phyloP scores from a whole-genome alignment of 2,113 vertebrate genomes.

The Pimephales promelas region DNA sequence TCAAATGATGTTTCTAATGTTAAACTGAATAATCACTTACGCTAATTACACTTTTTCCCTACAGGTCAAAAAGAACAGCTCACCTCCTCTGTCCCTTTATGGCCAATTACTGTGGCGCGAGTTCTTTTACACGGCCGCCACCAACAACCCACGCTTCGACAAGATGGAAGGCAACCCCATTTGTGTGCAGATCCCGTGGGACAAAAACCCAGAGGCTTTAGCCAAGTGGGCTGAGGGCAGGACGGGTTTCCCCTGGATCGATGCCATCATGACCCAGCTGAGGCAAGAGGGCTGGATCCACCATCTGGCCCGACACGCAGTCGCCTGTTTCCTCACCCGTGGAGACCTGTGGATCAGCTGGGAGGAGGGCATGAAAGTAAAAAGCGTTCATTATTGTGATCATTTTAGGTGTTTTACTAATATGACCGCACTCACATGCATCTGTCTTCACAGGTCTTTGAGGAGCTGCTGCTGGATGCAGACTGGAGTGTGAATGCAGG shows the following conservation, averaged over 20 bases:
- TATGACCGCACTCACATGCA: not conserved
- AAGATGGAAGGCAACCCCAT: constrained; percentile 99
- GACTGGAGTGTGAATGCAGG: constrained; percentile 98
- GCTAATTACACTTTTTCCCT: constrained; percentile 12
- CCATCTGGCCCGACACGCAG: constrained; percentile 94
- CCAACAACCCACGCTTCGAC: constrained; percentile 97
- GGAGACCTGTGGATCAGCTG: constrained; percentile 98
- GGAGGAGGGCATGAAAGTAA: constrained; percentile 99
- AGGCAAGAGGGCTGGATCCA: constrained; percentile 98
- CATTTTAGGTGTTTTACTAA: no score
- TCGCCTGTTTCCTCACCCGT: constrained; percentile 94
- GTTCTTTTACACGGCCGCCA: constrained; percentile 97
- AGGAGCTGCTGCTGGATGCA: constrained; percentile 94
- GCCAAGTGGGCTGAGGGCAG: constrained; percentile 98
- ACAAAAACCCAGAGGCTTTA: constrained; percentile 94
- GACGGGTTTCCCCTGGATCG: constrained; percentile 97
- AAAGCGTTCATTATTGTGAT: not conserved
- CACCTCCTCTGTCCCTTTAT: constrained; percentile 94
- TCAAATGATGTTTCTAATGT: not conserved
- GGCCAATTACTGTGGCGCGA: constrained; percentile 97
- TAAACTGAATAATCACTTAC: not conserved
- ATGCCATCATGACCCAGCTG: constrained; percentile 97
- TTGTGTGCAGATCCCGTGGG: constrained; percentile 98
- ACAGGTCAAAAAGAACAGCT: constrained; percentile 98
- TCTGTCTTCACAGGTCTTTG: constrained; percentile 83